Evolutionary conservation across 2,888 invertebrate species (phyloP).

Genomic region (Lasioglossum malachurum): DNA sequence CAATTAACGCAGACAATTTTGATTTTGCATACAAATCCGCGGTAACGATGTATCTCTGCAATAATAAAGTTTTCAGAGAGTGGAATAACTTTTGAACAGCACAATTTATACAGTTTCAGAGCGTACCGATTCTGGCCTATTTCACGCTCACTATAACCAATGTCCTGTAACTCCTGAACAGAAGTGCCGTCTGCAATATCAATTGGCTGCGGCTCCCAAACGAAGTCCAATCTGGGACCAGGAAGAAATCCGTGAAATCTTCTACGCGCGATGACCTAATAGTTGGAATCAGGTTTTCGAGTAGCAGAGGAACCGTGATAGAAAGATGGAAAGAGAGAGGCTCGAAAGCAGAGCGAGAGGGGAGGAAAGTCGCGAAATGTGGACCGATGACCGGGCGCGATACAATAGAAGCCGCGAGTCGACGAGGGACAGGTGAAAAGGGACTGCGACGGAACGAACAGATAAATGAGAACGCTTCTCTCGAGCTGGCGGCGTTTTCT

Average conservation of each 20-base stretch:
- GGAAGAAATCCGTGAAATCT: neutral
- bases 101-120: neutral
- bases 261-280: neutral
- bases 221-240: neutral
- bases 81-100: neutral
- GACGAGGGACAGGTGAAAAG: constrained; percentile 8
- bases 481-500: constrained; percentile 5
- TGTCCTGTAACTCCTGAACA: neutral
- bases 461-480: constrained; percentile 38
- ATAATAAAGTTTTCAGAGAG: neutral
- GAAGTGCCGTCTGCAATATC: neutral
- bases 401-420: constrained; percentile 24
- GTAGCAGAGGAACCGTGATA: neutral
- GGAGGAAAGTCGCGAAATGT: constrained; percentile 29
- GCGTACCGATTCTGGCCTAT: neutral
- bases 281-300: neutral
- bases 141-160: neutral
- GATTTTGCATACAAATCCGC: too few relatives aligned
- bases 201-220: neutral
- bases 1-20: too few relatives aligned
- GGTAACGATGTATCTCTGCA: too few relatives aligned
- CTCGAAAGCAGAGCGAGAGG: neutral
- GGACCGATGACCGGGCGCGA: constrained; percentile 46
- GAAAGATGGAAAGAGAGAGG: neutral
- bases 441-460: neutral